Evolutionary conservation across 2,113 vertebrate species (phyloP).

Genomic region (Arenaria interpres): DNA sequence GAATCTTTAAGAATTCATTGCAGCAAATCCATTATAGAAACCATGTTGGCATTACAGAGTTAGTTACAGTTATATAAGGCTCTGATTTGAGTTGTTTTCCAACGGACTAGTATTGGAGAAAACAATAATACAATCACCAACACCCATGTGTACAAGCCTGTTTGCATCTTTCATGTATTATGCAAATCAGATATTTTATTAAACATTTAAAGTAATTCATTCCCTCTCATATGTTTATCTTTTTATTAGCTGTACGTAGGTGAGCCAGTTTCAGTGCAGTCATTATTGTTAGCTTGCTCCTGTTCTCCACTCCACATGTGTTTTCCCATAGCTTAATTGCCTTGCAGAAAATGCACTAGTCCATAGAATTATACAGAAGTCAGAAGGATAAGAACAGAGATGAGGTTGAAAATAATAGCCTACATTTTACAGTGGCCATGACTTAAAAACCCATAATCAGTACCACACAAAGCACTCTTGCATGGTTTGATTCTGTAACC

Average conservation of each 20-base stretch:
- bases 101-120: not conserved
- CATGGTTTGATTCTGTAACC: not conserved
- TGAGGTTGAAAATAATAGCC: not conserved
- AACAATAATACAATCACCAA: not conserved
- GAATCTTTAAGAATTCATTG: not conserved
- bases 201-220: not conserved
- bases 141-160: not conserved
- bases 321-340: not conserved
- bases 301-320: not conserved
- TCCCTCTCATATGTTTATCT: not conserved
- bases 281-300: not conserved
- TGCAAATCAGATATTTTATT: conserved; percentile 18
- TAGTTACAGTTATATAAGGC: not conserved
- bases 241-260: not conserved
- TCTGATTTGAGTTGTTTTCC: not conserved
- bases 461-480: not conserved
- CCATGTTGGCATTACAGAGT: not conserved
- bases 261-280: not conserved
- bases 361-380: not conserved
- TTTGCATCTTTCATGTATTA: not conserved
- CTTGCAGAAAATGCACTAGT: not conserved
- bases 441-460: not conserved
- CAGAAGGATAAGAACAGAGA: not conserved
- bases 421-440: not conserved
- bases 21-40: not conserved